Evolutionary conservation across 2,888 invertebrate species (phyloP).

Genomic region (Lycophotia porphyrea): DNA sequence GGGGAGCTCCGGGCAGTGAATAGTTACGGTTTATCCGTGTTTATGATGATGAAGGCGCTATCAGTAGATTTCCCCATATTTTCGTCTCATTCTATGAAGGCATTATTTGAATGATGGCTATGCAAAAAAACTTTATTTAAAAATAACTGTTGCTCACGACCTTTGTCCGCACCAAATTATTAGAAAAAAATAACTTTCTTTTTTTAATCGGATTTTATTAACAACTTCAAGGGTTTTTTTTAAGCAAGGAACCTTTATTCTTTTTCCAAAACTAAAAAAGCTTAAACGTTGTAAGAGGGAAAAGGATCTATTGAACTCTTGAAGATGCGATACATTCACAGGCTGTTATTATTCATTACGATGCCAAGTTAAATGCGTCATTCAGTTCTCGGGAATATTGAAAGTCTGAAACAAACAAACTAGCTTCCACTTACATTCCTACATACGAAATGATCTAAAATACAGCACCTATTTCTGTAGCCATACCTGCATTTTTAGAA

Average conservation of each 20-base stretch:
- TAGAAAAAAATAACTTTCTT: too few relatives aligned
- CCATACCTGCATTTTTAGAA: background rate
- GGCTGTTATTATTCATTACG: background rate
- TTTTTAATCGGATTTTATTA: too few relatives aligned
- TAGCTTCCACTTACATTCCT: background rate
- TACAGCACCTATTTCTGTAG: background rate
- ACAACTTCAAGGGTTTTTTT: too few relatives aligned
- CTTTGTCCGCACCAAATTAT: too few relatives aligned
- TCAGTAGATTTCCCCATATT: background rate
- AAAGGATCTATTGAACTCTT: background rate
- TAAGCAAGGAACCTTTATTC: too few relatives aligned
- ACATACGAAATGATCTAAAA: background rate
- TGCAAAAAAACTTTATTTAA: too few relatives aligned
- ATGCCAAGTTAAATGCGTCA: conserved; percentile 18
- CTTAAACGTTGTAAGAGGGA: too few relatives aligned
- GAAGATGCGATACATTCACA: background rate
- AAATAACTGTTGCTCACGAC: too few relatives aligned
- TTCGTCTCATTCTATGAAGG: background rate
- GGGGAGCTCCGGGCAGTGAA: background rate
- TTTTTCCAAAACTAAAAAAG: too few relatives aligned
- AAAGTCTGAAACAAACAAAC: background rate
- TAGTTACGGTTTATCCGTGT: background rate
- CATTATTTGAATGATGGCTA: background rate
- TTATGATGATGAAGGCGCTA: background rate
- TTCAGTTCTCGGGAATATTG: background rate